Percentiles rank a stretch among this genome's conserved stretches.
Evolutionary conservation across 2,888 invertebrate species (phyloP).

Genomic region (Athalia rosae): DNA sequence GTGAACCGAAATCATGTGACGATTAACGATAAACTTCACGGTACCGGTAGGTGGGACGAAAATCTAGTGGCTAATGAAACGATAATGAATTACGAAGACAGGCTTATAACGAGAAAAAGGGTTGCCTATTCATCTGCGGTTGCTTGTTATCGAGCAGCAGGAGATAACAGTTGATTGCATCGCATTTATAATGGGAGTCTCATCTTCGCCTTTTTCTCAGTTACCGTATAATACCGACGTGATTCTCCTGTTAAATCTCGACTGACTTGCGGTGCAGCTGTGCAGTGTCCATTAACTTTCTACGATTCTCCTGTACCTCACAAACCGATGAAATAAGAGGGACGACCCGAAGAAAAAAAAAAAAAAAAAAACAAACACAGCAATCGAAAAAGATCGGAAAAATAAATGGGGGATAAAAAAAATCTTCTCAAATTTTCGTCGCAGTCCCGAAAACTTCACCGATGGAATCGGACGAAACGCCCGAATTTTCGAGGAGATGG

Average conservation of each 20-base stretch:
- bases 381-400: too few relatives aligned
- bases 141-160: constrained; percentile 43
- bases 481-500: not conserved
- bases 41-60: not conserved
- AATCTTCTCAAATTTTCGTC: not conserved
- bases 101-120: constrained; percentile 22
- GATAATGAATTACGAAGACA: constrained; percentile 27
- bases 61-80: constrained; percentile 16
- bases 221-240: constrained; percentile 9
- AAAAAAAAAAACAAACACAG: too few relatives aligned
- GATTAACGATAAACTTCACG: not conserved
- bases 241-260: not conserved
- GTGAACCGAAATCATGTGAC: too few relatives aligned
- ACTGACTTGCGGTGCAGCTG: not conserved
- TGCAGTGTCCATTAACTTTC: constrained; percentile 21
- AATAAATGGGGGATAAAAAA: not conserved
- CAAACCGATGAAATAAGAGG: not conserved
- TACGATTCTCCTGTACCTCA: not conserved
- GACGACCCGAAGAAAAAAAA: too few relatives aligned
- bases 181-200: constrained; percentile 26
- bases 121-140: constrained; percentile 21
- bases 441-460: not conserved
- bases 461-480: not conserved
- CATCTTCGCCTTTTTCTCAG: constrained; percentile 21
- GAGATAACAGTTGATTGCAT: constrained; percentile 40